Evolutionary conservation across 2,113 vertebrate species (phyloP).

Genomic region (Accipiter cooperii): DNA sequence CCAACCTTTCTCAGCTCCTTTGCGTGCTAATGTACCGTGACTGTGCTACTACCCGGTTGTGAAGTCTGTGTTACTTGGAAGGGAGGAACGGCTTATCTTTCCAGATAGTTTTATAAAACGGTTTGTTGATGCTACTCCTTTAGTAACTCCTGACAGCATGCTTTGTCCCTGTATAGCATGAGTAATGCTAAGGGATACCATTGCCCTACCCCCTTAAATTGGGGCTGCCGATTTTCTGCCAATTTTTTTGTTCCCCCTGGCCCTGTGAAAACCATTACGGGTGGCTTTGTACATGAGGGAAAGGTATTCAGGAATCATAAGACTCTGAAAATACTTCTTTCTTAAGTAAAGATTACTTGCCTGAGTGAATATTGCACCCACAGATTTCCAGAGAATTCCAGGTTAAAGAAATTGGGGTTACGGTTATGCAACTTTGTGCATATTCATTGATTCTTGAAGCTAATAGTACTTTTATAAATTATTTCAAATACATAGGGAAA

Average conservation of each 20-base stretch:
- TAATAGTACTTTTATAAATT: background rate
- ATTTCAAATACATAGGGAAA: background rate
- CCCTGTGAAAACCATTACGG: background rate
- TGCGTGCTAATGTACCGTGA: background rate
- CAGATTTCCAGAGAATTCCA: background rate
- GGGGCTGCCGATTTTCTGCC: background rate
- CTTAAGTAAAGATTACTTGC: background rate
- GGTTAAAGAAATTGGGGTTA: background rate
- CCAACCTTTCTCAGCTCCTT: slow-evolving; percentile 20
- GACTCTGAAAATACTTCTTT: background rate
- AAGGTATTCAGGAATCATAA: background rate
- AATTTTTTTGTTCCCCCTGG: background rate
- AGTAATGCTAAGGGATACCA: background rate
- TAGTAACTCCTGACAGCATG: background rate
- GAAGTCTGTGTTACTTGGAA: background rate
- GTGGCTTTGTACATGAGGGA: background rate
- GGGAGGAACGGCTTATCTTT: background rate
- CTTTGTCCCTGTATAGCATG: background rate
- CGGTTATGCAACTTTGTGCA: background rate
- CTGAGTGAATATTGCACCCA: background rate
- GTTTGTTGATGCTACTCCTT: background rate
- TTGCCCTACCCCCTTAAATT: background rate
- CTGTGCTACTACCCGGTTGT: background rate
- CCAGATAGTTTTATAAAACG: background rate
- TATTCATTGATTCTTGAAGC: background rate